Evolutionary conservation across 2,113 vertebrate genomes (phyloP), one percentile per base, ranked within the genome.

Genomic region (Lepisosteus oculatus): DNA sequence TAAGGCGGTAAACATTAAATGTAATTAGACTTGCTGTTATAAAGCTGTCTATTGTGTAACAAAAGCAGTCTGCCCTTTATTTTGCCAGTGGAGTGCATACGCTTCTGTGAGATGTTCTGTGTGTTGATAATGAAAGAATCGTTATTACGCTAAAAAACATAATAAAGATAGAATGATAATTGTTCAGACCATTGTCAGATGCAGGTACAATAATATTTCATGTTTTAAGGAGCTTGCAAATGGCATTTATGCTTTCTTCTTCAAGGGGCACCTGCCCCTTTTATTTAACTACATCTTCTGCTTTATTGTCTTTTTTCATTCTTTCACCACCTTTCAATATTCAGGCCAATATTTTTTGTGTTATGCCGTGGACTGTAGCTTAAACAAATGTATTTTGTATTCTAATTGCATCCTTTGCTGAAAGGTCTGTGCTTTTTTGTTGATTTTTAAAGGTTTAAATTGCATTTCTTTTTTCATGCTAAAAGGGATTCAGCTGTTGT

Each of bases 1-100:
- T 66, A 44, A 66, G 15, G 65, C 13, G n/a, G 65, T 45, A n/a
- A 14, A 44, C 11, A 45, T 66, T 66, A 14, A 6, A 66, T 66
- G 43, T 44, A 45, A 9, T 13, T 65, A 65, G 9, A 42, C 15
- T 64, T 64, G 62, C 62, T 42, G 15, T 9, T 29, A 29, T 29
- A 29, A 29, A 29, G 29, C 29, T 29, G 29, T 29, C 42, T 64
- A 1, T 43, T 29, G 9, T 42, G 2, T 0, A 9, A 66, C 13
- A 66, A 66, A 67, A 67, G 14, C 65, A 67, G 6, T 67, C n/a
- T 54, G 14, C 4, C 29, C 7, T 17, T 4, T 43, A 67, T 17
- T 17, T 44, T 51, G 45, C 43, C n/a, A 9, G 14, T 2, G 45
- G n/a, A 67, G 9, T 43, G 4, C 43, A 44, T 9, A 43, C 15